Percentiles rank a stretch among this genome's conserved stretches.
phyloP scores from a whole-genome alignment of 2,888 invertebrate genomes.

The Epinotia bilunana region DNA sequence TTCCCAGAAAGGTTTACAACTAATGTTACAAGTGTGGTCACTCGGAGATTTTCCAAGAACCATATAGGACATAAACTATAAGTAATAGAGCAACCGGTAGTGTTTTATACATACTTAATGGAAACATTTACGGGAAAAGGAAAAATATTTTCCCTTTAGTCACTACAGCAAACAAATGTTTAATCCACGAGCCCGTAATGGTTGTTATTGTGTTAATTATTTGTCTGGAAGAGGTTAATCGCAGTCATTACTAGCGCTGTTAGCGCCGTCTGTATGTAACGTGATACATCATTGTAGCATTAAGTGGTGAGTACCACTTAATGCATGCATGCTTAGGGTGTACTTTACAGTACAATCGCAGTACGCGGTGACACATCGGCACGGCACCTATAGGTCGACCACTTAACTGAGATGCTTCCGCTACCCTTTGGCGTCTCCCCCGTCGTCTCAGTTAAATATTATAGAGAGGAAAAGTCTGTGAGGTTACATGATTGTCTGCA shows the following conservation, averaged over 20 bases:
- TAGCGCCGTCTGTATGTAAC: neutral
- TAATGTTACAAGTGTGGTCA: neutral
- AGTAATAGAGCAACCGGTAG: neutral
- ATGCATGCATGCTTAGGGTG: no score
- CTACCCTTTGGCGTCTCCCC: no score
- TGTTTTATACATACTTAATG: neutral
- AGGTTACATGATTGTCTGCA: no score
- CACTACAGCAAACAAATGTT: conserved; percentile 11
- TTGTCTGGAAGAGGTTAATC: conserved; percentile 25
- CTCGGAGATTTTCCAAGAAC: neutral
- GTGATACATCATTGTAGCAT: conserved; percentile 20
- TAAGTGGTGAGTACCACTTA: conserved; percentile 14
- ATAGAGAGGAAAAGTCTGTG: no score
- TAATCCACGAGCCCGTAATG: conserved; percentile 9
- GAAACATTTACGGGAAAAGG: conserved; percentile 9
- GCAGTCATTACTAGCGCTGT: conserved; percentile 3
- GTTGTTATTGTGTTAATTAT: conserved; percentile 23
- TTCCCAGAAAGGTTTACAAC: neutral
- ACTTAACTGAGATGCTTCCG: no score
- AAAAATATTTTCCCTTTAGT: conserved; percentile 15
- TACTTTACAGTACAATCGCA: neutral
- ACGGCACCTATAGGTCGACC: no score
- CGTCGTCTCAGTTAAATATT: no score
- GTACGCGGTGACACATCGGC: neutral
- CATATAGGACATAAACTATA: neutral